phyloP scores from a whole-genome alignment of 2,888 invertebrate genomes.

The Acanthosepion esculentum region DNA sequence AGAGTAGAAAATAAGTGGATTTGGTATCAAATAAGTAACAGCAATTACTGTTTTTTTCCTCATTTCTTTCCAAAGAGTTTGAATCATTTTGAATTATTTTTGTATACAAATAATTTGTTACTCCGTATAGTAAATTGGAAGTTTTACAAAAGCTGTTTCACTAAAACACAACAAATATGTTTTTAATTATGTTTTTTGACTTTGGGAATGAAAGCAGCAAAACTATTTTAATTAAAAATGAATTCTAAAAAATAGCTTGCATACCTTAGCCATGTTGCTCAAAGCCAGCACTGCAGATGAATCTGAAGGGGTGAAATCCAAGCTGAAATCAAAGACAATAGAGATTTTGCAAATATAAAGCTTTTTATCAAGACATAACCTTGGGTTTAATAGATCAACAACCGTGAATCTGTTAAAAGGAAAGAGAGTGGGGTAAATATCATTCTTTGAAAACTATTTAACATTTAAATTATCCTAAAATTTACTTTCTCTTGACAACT shows the following conservation, averaged over 20 bases:
- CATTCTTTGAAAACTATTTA: background rate
- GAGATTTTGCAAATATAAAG: background rate
- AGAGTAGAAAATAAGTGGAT: no score
- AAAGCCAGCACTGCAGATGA: conserved; percentile 72
- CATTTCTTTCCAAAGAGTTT: no score
- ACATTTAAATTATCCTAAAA: background rate
- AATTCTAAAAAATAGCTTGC: background rate
- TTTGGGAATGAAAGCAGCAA: background rate
- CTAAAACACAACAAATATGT: no score
- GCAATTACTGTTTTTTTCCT: no score
- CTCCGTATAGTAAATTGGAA: no score
- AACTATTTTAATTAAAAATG: background rate
- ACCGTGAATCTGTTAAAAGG: background rate
- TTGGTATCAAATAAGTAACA: no score
- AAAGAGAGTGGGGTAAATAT: background rate
- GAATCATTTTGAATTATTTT: no score
- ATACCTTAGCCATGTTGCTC: conserved; percentile 70
- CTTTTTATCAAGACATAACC: background rate
- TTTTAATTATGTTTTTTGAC: no score
- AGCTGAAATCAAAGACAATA: conserved; percentile 54
- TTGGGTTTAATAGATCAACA: background rate
- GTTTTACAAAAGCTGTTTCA: no score
- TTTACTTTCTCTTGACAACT: conserved; percentile 11
- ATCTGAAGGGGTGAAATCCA: conserved; percentile 66
- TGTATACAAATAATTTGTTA: no score